phyloP scores from a whole-genome alignment of 2,113 vertebrate genomes.

The Prochilodus magdalenae region DNA sequence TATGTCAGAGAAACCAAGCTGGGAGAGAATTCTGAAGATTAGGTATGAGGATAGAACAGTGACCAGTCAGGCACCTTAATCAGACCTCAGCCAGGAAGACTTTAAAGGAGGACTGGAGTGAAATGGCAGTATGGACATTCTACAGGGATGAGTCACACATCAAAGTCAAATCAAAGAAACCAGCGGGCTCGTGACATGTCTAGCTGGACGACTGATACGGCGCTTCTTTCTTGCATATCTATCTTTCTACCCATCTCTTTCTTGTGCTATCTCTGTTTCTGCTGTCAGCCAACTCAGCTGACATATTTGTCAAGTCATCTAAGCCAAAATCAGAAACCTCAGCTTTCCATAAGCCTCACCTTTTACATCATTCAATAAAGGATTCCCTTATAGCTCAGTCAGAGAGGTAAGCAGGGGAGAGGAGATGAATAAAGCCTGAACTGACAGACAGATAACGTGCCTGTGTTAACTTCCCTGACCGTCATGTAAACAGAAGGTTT shows the following conservation, averaged over 20 bases:
- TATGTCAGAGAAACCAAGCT: no score
- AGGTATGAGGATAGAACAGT: background rate
- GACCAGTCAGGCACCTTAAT: no score
- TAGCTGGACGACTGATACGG: background rate
- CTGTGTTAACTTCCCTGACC: background rate
- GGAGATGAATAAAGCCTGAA: no score
- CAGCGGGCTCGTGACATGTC: no score
- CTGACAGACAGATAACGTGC: no score
- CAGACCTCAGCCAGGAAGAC: no score
- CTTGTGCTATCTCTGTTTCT: background rate
- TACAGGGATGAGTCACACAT: background rate
- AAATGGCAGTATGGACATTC: background rate
- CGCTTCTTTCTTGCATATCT: background rate
- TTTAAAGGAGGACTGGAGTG: background rate
- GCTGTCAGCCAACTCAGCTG: background rate
- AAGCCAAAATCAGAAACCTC: background rate
- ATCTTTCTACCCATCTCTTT: background rate
- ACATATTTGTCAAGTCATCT: background rate
- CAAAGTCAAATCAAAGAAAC: no score
- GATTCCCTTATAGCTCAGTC: background rate
- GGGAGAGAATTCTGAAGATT: no score
- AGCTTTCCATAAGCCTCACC: background rate
- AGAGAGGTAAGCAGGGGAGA: background rate
- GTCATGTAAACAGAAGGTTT: background rate
- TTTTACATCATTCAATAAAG: background rate